Conservation (phyloP, 2,113 vertebrate species). For the Leiothrix lutea region DNA sequence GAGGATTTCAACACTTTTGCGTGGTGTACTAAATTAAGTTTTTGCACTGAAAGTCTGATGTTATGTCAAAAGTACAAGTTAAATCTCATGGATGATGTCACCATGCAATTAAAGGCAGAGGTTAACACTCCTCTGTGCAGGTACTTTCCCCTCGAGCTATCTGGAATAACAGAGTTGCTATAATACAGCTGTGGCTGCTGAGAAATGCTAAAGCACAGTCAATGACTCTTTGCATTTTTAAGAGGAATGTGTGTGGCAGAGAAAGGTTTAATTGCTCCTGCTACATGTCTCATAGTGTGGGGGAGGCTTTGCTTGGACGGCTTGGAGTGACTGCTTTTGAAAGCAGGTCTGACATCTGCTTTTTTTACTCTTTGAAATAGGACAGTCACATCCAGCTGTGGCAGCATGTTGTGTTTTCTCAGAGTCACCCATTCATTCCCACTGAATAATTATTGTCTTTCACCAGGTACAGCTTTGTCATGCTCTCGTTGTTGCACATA, state of each 20-base stretch:
- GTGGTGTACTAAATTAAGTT: neutral
- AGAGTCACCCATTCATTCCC: slow-evolving; percentile 36
- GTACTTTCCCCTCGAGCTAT: neutral
- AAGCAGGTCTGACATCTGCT: neutral
- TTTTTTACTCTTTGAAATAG: neutral
- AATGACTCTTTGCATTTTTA: slow-evolving; percentile 8
- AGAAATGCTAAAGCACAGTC: neutral
- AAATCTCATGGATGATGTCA: neutral
- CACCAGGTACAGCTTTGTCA: neutral
- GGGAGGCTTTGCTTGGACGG: neutral
- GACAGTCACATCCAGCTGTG: neutral
- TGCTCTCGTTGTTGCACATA: neutral
- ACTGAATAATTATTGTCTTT: slow-evolving; percentile 39
- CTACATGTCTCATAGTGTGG: neutral
- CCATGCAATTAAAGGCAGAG: neutral
- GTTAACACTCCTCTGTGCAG: neutral
- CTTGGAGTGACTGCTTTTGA: neutral
- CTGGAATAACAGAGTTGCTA: slow-evolving; percentile 8
- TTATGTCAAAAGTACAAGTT: neutral
- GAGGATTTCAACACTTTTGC: neutral
- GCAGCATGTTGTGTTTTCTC: slow-evolving; percentile 24
- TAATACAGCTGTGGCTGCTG: neutral
- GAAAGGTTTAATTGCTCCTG: slow-evolving; percentile 44
- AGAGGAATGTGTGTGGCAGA: slow-evolving; percentile 18
- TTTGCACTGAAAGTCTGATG: neutral